Percentiles rank a stretch among this genome's conserved stretches.
Evolutionary conservation across 2,113 vertebrate species (phyloP).

Genomic region (Oxyruncus cristatus): DNA sequence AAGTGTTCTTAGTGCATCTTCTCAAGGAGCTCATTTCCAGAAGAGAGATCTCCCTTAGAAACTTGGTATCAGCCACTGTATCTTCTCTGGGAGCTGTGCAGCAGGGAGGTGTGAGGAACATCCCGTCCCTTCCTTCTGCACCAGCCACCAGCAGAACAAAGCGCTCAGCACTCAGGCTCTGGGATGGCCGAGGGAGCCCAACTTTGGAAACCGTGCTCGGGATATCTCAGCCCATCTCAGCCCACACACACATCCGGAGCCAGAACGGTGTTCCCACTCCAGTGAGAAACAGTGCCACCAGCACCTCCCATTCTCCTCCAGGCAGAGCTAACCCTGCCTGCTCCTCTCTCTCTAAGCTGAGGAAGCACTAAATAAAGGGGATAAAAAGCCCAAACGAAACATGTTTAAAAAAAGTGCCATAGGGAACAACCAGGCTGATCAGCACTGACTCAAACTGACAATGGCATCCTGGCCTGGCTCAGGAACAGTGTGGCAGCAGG

Average conservation of each 20-base stretch:
- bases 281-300: not conserved
- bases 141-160: not conserved
- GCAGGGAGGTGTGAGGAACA: not conserved
- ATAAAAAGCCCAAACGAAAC: not conserved
- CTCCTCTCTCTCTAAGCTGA: not conserved
- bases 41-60: constrained; percentile 8
- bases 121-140: not conserved
- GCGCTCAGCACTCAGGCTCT: not conserved
- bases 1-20: not conserved
- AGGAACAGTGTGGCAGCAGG: too few species aligned
- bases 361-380: not conserved
- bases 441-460: not conserved
- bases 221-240: not conserved
- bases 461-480: too few species aligned
- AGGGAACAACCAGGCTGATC: not conserved
- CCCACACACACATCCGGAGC: not conserved
- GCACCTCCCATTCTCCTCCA: not conserved
- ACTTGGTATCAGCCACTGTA: not conserved
- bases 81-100: not conserved
- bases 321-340: not conserved
- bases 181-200: not conserved
- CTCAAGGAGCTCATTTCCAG: not conserved
- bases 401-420: fast-evolving
- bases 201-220: not conserved
- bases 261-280: not conserved